Conservation (phyloP, 2,888 invertebrate species). For the Eurytoma adleriae region DNA sequence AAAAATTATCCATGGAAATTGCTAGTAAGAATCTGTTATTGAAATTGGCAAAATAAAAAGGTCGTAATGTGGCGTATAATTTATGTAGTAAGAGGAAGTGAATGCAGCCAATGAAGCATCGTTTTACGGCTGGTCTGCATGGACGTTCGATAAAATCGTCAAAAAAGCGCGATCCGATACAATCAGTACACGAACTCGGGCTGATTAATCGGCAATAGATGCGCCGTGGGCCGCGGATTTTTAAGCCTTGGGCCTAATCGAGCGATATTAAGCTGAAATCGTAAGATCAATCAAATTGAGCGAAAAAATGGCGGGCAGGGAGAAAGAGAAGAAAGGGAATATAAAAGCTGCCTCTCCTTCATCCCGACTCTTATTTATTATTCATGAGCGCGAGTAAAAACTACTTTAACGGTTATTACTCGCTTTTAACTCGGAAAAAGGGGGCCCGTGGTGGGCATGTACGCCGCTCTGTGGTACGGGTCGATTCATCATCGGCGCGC, state of each 20-base stretch:
- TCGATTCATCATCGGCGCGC: constrained; percentile 48
- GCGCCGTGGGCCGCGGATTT: constrained; percentile 1
- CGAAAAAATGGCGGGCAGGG: background rate
- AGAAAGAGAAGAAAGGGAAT: background rate
- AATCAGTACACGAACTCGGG: constrained; percentile 30
- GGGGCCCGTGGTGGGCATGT: background rate
- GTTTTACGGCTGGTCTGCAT: background rate
- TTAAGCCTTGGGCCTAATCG: constrained; percentile 37
- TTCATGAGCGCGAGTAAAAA: constrained; percentile 47
- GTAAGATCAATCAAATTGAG: constrained; percentile 46
- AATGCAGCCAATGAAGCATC: background rate
- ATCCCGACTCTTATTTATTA: constrained; percentile 40
- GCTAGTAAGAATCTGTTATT: background rate
- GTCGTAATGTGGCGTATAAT: constrained; percentile 10
- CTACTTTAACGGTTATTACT: constrained; percentile 49
- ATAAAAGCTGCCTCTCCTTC: constrained; percentile 2
- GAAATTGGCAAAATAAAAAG: constrained; percentile 9
- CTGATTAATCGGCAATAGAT: constrained; percentile 46
- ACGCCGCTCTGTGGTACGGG: background rate
- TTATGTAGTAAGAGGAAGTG: constrained; percentile 28
- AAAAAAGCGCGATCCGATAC: constrained; percentile 38
- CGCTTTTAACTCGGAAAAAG: constrained; percentile 26
- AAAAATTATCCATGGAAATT: background rate
- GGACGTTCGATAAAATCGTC: constrained; percentile 33
- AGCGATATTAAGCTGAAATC: constrained; percentile 46